Conservation (phyloP, 2,113 vertebrate genomes). For the Ceyx margarethae region DNA sequence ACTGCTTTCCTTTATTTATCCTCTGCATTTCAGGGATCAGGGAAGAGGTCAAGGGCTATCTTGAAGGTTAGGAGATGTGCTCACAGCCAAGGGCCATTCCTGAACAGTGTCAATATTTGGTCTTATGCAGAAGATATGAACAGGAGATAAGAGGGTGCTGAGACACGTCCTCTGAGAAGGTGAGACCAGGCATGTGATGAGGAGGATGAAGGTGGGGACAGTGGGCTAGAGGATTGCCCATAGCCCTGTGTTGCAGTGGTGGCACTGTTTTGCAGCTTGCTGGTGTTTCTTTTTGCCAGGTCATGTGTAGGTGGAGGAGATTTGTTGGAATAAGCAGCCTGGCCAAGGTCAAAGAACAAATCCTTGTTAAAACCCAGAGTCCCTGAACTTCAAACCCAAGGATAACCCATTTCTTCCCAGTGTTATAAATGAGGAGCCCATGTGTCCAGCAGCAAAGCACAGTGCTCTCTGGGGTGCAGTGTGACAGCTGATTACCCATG, state of each 20-base stretch:
- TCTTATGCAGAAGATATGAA: not conserved
- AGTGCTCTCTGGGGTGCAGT: not conserved
- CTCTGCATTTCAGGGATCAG: not conserved
- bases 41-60: constrained; percentile 42
- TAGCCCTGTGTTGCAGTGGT: not conserved
- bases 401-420: not conserved
- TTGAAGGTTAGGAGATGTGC: constrained; percentile 1
- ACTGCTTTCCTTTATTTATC: not conserved
- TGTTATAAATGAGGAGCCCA: not conserved
- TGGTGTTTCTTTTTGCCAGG: not conserved
- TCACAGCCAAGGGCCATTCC: constrained; percentile 4
- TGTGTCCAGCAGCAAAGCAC: not conserved
- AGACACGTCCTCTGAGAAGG: not conserved
- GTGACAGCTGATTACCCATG: not conserved
- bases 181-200: not conserved
- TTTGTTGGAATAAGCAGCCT: not conserved
- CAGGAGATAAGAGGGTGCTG: constrained; percentile 9
- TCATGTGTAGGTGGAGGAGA: not conserved
- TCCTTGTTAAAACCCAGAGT: not conserved
- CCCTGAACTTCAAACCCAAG: not conserved
- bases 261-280: not conserved
- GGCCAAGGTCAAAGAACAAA: not conserved
- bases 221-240: not conserved
- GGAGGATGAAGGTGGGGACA: not conserved
- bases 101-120: constrained; percentile 51